Conservation (phyloP, 2,888 invertebrate species). For the Silvanus unidentatus region DNA sequence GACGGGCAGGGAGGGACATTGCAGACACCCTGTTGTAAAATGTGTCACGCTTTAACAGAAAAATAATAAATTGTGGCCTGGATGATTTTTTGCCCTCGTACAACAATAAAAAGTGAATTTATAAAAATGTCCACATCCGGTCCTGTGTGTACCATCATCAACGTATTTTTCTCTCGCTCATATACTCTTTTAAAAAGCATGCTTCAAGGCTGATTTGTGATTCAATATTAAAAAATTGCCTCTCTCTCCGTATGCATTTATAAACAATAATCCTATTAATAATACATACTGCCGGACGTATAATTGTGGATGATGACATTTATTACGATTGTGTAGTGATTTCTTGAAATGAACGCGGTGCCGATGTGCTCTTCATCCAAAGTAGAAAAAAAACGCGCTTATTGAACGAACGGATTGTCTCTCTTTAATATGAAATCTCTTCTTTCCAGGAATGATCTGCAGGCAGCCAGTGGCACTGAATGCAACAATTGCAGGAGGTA, state of each 20-base stretch:
- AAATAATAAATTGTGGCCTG: slow-evolving; percentile 1
- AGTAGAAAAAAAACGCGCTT: not conserved
- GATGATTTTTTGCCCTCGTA: not conserved
- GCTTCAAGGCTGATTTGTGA: not conserved
- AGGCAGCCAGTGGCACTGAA: not conserved
- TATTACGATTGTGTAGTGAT: not conserved
- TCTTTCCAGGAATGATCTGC: slow-evolving; percentile 1
- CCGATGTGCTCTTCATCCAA: too few relatives aligned
- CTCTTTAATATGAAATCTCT: not conserved
- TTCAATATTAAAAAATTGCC: not conserved
- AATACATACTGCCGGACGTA: not conserved
- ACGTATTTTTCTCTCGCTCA: too few relatives aligned
- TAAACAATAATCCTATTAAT: not conserved
- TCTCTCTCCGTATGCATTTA: not conserved
- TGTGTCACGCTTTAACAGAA: too few relatives aligned
- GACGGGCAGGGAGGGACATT: too few relatives aligned
- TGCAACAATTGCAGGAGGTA: slow-evolving; percentile 3
- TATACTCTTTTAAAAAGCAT: not conserved
- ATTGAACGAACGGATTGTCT: not conserved
- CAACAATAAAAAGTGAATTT: slow-evolving; percentile 1
- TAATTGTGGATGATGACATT: too few relatives aligned
- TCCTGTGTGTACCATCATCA: not conserved
- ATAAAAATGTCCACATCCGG: not conserved
- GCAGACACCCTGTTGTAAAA: too few relatives aligned
- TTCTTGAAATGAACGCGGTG: not conserved